Evolutionary conservation across 2,797 vertebrate genomes (phyloP), one percentile per base, ranked within the genome.

Genomic region (Enteromius fasciolatus): DNA sequence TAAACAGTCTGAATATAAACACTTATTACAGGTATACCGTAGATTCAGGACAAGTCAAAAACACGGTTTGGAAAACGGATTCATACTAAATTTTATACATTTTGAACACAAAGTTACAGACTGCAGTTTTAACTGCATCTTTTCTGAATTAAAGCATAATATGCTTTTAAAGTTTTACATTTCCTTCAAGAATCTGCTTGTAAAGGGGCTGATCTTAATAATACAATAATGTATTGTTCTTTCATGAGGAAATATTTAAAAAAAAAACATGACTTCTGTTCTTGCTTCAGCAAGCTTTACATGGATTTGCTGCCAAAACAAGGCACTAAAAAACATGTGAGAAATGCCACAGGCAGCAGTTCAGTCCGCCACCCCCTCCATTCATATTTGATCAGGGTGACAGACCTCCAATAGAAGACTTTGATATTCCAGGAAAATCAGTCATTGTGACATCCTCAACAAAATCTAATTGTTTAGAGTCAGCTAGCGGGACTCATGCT

Each of bases 401-500:
- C 17, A 73, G 14, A 17, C 20, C 33, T 75, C 33, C 33, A 75
- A 57, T 2, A 75, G 50, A 39, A 75, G 20, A 75, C 50, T 6
- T 4, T 2, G 4, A 59, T 12, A 59, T 41, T 75, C 23, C 14
- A 75, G 33, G 33, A 75, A 75, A 59, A 41, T 6, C 4, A 25
- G 33, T 41, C 25, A 25, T 14, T 48, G 20, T 23, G n/a, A 67
- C 31, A 68, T 15, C 14, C 23, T 17, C n/a, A 36, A 18, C 48
- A 79, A 74, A 52, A 54, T 28, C 6, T 14, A 75, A 31, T 46
- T 39, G 70, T 75, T 75, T 81, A 25, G 33, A 54, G 39, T 63
- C 9, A 15, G 14, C 41, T 64, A 14, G 28, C 44, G 17, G 68
- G n/a, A 44, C 11, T 33, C 61, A 39, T 33, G 10, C 84, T 5